Base-by-base conservation (phyloP, 2,888 invertebrate species). In the Troides helena region DNA sequence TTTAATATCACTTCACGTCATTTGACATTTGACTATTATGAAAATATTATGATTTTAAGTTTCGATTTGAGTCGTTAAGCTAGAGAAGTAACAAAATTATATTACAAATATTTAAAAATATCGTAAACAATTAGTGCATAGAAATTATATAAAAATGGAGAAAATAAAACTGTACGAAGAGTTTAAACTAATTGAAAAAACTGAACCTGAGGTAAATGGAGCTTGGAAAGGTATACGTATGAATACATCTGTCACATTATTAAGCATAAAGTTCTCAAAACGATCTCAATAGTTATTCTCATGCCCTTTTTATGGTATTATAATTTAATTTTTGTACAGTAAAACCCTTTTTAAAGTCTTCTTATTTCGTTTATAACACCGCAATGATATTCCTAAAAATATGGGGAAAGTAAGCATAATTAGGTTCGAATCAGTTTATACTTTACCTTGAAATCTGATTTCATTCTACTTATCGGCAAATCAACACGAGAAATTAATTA, bases 171-270 rank as follows among this genome's bases (percentile, higher is more conserved):
- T 92, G 30, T 84, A 80, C 72, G 81, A 88, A 74, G 86, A 90
- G 72, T 86, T 79, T 67, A 82, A 86, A 71, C 75, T 92, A 21
- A 83, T 92, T 62, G 92, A 92, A 75, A 81, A 81, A 72, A 78
- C 75, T 69, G 90, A 90, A 72, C 71, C 73, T 8, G 85, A 89
- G 75, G 79, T 91, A 10, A 89, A 84, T 71, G 81, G 78, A 66
- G 84, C 80, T 21, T 92, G 92, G 92, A 92, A 89, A 84, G 90
- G 92, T 85, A n/a, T 17, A 58, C 17, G 0, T 23, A 39, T 50
- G 17, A 17, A 46, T 46, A 46, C 46, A 14, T 46, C 50, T 17
- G 50, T 18, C 17, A 50, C 18, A 17, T 18, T 18, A 50, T 50
- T 18, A 14, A 18, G 5, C 5, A 18, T 18, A 50, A 18, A 43